Evolutionary conservation across 2,113 vertebrate species (phyloP).

Genomic region (Erpornis zantholeuca): DNA sequence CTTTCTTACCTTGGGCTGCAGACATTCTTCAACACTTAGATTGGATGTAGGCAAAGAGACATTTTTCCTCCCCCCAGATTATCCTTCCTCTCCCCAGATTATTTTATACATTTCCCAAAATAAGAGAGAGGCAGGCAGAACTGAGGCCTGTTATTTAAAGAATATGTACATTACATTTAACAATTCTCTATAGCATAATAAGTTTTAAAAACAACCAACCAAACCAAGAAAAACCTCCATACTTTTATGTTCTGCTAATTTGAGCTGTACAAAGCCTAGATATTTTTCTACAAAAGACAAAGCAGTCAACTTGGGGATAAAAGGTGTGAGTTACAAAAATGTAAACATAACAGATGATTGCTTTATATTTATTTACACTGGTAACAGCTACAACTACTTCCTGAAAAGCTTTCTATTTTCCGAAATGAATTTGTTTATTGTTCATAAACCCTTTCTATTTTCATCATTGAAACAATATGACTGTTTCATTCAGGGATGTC

Average conservation of each 20-base stretch:
- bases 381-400: not conserved
- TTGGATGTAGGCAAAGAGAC: not conserved
- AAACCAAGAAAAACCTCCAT: not conserved
- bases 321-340: not conserved
- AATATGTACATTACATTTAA: not conserved
- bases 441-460: not conserved
- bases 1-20: not conserved
- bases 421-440: not conserved
- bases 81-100: not conserved
- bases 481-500: not conserved
- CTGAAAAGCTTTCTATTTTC: not conserved
- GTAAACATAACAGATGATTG: not conserved
- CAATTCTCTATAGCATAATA: not conserved
- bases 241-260: not conserved
- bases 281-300: not conserved
- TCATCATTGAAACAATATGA: not conserved
- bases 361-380: not conserved
- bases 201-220: not conserved
- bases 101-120: not conserved
- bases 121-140: not conserved
- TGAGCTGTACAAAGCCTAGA: not conserved
- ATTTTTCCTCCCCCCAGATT: not conserved
- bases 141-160: not conserved
- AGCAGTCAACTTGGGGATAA: not conserved
- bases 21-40: not conserved